Evolutionary conservation across 1,140 invertebrate genomes (phyloP).

Genomic region (Trachymyrmex septentrionalis): DNA sequence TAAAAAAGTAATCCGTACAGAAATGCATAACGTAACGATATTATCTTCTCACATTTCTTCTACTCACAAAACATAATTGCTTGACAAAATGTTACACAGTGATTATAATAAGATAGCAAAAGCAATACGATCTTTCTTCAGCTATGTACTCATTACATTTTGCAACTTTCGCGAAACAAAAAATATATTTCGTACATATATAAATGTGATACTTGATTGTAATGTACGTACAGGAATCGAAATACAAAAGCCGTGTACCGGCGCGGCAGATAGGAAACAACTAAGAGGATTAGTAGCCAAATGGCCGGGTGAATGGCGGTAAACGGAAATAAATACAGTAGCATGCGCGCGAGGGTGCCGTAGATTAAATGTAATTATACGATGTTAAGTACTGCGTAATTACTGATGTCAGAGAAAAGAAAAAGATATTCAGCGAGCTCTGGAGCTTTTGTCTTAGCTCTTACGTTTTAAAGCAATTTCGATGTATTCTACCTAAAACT

Average conservation of each 20-base stretch:
- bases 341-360: constrained; percentile 8
- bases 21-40: not conserved
- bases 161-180: constrained; percentile 14
- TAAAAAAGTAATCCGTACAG: not conserved
- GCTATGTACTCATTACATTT: constrained; percentile 18
- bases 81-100: not conserved
- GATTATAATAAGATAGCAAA: not conserved
- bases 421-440: constrained; percentile 52
- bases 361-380: constrained; percentile 71
- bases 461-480: constrained; percentile 5
- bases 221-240: constrained; percentile 56
- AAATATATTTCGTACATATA: constrained; percentile 18
- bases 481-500: constrained; percentile 23
- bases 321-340: constrained; percentile 76
- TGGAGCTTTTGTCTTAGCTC: constrained; percentile 49
- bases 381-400: constrained; percentile 69
- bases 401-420: constrained; percentile 61
- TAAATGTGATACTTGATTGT: constrained; percentile 54
- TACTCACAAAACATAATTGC: not conserved
- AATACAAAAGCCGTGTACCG: constrained; percentile 60
- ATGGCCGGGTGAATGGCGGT: constrained; percentile 62
- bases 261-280: constrained; percentile 47
- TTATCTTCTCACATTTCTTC: not conserved
- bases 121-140: not conserved
- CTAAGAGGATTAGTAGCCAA: constrained; percentile 76